These are phyloP conservation scores for Pteropus rufus DNA, from an alignment of 2,797 vertebrate genomes.

Conservation along the genomic window DNA sequence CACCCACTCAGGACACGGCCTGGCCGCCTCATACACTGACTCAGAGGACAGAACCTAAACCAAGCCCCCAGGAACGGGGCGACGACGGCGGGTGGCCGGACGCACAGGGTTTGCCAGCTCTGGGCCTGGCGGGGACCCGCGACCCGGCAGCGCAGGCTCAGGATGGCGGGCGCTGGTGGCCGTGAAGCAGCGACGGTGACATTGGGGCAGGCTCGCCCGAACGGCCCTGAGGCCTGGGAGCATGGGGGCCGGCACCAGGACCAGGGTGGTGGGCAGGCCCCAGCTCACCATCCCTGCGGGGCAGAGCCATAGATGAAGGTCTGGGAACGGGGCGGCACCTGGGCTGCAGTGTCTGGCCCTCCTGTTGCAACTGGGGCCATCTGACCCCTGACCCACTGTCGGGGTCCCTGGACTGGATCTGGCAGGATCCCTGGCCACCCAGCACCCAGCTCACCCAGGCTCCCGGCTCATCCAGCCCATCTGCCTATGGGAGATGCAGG, in stretches of 20 bases:
- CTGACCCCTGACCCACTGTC: neutral
- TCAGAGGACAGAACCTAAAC: neutral
- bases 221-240: neutral
- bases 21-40: neutral
- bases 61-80: neutral
- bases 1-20: neutral
- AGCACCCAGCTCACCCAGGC: neutral
- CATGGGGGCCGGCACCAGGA: neutral
- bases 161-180: neutral
- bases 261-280: neutral
- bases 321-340: conserved; percentile 23
- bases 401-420: neutral
- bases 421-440: neutral
- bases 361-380: neutral
- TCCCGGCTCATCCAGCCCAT: neutral
- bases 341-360: neutral
- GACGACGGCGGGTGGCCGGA: neutral
- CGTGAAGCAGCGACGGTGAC: neutral
- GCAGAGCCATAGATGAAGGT: neutral
- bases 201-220: neutral
- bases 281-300: neutral
- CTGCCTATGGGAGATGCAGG: neutral
- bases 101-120: fast-evolving
- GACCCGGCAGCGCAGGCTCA: fast-evolving
- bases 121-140: neutral